Percentiles rank a stretch among this genome's conserved stretches.
phyloP scores from a whole-genome alignment of 2,113 vertebrate species.

The Cryptomyrus ogoouensis region DNA sequence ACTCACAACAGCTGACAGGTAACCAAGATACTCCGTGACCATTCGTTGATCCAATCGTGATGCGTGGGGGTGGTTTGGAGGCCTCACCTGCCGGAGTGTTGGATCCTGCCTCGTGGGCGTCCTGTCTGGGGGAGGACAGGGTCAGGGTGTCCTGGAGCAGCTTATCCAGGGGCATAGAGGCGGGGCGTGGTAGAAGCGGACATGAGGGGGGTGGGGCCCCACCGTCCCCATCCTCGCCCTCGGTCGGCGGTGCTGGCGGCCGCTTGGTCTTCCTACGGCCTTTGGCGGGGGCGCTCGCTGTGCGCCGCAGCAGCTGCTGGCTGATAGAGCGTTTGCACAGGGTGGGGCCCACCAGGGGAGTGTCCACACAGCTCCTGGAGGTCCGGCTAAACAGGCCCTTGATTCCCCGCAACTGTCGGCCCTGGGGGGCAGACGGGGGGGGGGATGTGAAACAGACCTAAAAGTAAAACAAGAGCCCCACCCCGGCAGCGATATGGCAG shows the following conservation, averaged over 20 bases:
- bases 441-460: not conserved
- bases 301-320: constrained; percentile 82
- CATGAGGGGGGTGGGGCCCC: constrained; percentile 47
- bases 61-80: not conserved
- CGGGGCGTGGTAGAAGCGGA: constrained; percentile 70
- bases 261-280: constrained; percentile 91
- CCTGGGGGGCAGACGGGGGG: constrained; percentile 47
- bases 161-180: constrained; percentile 85
- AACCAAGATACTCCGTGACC: too few relatives aligned
- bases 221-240: constrained; percentile 60
- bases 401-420: constrained; percentile 83
- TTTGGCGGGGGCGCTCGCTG: constrained; percentile 90
- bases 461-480: not conserved
- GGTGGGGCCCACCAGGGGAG: constrained; percentile 45
- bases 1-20: not conserved
- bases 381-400: constrained; percentile 83
- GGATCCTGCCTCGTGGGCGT: constrained; percentile 46
- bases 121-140: constrained; percentile 52
- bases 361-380: constrained; percentile 72
- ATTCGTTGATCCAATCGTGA: not conserved
- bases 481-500: not conserved
- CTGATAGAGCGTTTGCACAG: constrained; percentile 79
- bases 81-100: constrained; percentile 67
- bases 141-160: constrained; percentile 66
- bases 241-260: constrained; percentile 51